phyloP scores from a whole-genome alignment of 2,888 invertebrate species.

The Sarcophaga carnaria region DNA sequence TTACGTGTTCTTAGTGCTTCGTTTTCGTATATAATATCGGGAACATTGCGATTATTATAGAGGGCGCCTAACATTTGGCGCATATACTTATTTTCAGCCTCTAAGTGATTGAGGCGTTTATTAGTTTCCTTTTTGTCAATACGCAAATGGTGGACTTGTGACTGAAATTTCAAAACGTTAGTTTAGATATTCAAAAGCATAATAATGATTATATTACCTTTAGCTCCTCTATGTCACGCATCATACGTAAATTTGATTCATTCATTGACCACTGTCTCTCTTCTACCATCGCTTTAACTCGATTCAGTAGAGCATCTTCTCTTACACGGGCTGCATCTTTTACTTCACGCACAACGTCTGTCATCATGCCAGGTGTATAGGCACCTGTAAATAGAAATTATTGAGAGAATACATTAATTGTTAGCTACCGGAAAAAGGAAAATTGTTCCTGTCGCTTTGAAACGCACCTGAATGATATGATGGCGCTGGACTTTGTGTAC shows the following conservation, averaged over 20 bases:
- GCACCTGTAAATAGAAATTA: slow-evolving; percentile 75
- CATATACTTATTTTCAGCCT: slow-evolving; percentile 85
- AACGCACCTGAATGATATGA: slow-evolving; percentile 82
- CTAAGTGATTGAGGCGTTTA: slow-evolving; percentile 86
- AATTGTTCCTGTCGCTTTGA: neutral
- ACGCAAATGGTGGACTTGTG: slow-evolving; percentile 85
- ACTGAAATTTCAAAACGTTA: slow-evolving; percentile 81
- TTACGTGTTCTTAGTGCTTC: slow-evolving; percentile 77
- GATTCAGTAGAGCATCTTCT: slow-evolving; percentile 86
- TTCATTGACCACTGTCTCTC: slow-evolving; percentile 81
- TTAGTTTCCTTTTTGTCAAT: slow-evolving; percentile 86
- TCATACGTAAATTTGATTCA: slow-evolving; percentile 80
- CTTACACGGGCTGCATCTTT: slow-evolving; percentile 88
- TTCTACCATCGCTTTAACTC: slow-evolving; percentile 81
- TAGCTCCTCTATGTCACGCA: slow-evolving; percentile 81
- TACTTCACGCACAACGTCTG: slow-evolving; percentile 88
- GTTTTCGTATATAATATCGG: slow-evolving; percentile 79
- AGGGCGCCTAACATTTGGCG: slow-evolving; percentile 79
- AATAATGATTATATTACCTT: slow-evolving; percentile 75
- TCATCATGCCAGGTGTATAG: slow-evolving; percentile 88
- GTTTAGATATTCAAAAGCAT: neutral
- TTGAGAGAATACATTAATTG: slow-evolving; percentile 6
- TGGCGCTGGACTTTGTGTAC: slow-evolving; percentile 82
- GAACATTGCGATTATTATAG: slow-evolving; percentile 74
- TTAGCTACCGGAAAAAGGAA: neutral